These are phyloP conservation scores for Progne subis DNA, from an alignment of 2,113 vertebrate genomes.

Conservation along the genomic window DNA sequence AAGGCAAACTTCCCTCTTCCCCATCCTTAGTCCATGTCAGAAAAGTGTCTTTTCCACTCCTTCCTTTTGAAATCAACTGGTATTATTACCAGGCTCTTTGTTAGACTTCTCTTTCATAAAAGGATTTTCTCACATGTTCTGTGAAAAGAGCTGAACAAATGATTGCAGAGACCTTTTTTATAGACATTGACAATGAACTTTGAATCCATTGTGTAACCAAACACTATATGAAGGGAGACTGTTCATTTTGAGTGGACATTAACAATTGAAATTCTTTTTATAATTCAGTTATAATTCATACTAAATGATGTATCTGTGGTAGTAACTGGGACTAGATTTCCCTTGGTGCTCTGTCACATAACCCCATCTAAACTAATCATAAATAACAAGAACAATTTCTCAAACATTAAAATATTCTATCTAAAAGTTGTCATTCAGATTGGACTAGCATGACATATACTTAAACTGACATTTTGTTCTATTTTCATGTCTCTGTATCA, in stretches of 20 bases:
- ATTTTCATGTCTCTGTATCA: not conserved
- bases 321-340: not conserved
- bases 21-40: rapidly evolving
- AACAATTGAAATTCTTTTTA: not conserved
- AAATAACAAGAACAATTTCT: not conserved
- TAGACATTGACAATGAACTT: not conserved
- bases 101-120: not conserved
- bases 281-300: not conserved
- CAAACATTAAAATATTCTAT: not conserved
- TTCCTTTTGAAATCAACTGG: not conserved
- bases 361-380: not conserved
- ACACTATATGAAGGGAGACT: not conserved
- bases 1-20: not conserved
- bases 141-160: not conserved
- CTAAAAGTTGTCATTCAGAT: not conserved
- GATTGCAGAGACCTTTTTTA: not conserved
- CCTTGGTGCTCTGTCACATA: not conserved
- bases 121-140: not conserved
- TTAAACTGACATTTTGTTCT: not conserved
- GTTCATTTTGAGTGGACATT: not conserved
- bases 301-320: not conserved
- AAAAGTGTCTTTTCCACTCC: not conserved
- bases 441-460: not conserved
- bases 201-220: not conserved
- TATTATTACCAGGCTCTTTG: not conserved